Evolutionary conservation across 2,888 invertebrate genomes (phyloP).

Genomic region (Chymomyza fuscimana): DNA sequence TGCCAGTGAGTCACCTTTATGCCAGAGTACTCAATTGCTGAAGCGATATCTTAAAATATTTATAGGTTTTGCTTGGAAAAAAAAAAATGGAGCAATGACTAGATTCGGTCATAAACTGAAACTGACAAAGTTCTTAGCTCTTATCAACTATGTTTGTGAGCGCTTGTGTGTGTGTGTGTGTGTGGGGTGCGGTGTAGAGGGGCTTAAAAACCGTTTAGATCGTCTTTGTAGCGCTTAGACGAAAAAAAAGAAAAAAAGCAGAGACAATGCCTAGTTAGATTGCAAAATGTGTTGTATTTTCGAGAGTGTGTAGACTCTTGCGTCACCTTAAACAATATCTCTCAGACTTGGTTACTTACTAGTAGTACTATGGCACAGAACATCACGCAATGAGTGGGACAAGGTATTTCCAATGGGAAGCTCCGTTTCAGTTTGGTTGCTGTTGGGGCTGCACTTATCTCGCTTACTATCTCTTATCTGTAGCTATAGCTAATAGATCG

Average conservation of each 20-base stretch:
- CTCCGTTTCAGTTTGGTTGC: not conserved
- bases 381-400: not conserved
- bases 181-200: constrained; percentile 1
- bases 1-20: constrained; percentile 34
- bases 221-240: constrained; percentile 59
- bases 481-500: constrained; percentile 35
- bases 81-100: not conserved
- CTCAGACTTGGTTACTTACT: not conserved
- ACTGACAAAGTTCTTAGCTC: not conserved
- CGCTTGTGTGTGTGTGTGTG: not conserved
- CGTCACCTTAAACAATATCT: not conserved
- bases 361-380: not conserved
- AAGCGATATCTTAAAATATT: not conserved
- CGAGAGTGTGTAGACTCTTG: not conserved
- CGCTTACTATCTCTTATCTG: constrained; percentile 34
- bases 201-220: constrained; percentile 72
- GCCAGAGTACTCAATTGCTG: not conserved
- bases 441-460: constrained; percentile 16
- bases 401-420: not conserved
- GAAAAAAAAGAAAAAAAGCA: constrained; percentile 21
- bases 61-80: not conserved
- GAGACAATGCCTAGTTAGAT: constrained; percentile 20
- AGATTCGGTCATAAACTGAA: not conserved
- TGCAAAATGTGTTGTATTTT: not conserved
- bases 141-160: not conserved